Conservation (phyloP, 2,797 vertebrate species). For the Peromyscus nudipes region DNA sequence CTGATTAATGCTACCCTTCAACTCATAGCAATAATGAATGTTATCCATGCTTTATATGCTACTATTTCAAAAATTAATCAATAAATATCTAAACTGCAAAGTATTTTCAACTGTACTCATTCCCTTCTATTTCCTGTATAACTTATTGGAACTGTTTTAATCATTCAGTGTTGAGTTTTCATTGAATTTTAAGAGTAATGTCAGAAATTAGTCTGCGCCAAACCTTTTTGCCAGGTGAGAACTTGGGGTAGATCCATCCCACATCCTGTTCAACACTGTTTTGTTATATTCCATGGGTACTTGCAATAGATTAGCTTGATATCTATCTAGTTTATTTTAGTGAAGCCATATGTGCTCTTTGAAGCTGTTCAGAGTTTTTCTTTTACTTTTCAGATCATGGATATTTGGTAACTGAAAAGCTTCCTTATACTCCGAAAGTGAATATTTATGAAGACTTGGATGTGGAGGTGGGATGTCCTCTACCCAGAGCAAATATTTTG, state of each 20-base stretch:
- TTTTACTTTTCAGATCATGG: background rate
- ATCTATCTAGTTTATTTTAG: background rate
- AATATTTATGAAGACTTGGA: background rate
- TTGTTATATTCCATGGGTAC: background rate
- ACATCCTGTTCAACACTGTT: background rate
- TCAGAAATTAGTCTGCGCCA: background rate
- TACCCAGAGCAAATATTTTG: constrained; percentile 28
- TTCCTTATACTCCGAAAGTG: background rate
- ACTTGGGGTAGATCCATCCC: background rate
- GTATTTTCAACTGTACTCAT: background rate
- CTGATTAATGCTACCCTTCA: background rate
- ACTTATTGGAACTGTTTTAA: background rate
- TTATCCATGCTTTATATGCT: background rate
- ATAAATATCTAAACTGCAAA: background rate
- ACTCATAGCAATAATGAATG: background rate
- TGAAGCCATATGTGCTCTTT: background rate
- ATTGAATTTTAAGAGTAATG: background rate
- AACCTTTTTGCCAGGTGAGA: background rate
- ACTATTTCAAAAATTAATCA: background rate
- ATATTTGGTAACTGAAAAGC: background rate
- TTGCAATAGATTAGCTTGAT: background rate
- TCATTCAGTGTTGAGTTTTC: background rate
- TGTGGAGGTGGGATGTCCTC: background rate
- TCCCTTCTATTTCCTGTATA: background rate
- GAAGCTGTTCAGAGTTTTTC: background rate